Base-by-base conservation (phyloP, 2,113 vertebrate genomes). In the Porphyrio hochstetteri region DNA sequence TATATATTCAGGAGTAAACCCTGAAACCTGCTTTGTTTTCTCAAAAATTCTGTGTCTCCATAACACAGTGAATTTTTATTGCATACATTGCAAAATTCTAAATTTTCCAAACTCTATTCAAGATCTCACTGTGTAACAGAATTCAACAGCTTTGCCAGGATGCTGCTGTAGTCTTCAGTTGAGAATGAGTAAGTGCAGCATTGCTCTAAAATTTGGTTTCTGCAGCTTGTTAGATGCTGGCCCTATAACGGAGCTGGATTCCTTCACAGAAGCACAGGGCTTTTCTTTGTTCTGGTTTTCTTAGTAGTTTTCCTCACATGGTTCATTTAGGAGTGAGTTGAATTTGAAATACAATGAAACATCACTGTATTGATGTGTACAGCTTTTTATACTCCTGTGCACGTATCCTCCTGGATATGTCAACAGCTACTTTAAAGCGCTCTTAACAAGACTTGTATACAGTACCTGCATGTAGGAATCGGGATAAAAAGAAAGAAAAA, bases 371-470 rank as follows among this genome's bases (percentile, higher is more conserved):
- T 86, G 94, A 95, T 95, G 95, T 98, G 97, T 97, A 97, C 97
- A 98, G 97, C 97, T 98, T 98, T 97, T 98, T 98, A 97, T 98
- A 98, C 95, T 97, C 97, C 96, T 94, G 93, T 95, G 90, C 95
- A 88, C 97, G 93, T 97, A 97, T 98, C 97, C 98, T 97, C 96
- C 96, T 96, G 97, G 97, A 97, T 97, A 98, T 97, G 98, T 97
- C 97, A 97, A 81, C 98, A 98, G 96, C 97, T 97, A 93, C 88
- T 96, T 93, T 96, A 97, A 98, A 98, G 98, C 98, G 97, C 98
- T 98, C 97, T 98, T 98, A 98, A 84, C 93, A 98, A 98, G 97
- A 98, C 98, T 98, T 97, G 97, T 97, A 97, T 97, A 97, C 96
- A 97, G 97, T 98, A 97, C 93, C 25, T 98, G 98, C 98, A 98